Conservation (phyloP, 1,140 invertebrate species). For the Neodiprion lecontei region DNA sequence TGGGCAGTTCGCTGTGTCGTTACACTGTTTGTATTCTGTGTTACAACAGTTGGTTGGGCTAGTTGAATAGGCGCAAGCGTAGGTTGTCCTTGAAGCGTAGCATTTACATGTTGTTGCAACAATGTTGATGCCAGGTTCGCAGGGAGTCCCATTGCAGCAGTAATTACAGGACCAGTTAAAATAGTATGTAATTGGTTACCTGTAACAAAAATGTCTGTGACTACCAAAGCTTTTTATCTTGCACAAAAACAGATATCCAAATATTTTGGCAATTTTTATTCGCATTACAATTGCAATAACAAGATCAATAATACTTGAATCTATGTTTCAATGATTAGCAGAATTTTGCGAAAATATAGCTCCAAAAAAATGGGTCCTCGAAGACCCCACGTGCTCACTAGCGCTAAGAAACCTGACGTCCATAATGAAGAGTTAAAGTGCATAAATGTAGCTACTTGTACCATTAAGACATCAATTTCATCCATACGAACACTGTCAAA, state of each 20-base stretch:
- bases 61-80: conserved; percentile 54
- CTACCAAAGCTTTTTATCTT: neutral
- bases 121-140: conserved; percentile 77
- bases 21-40: conserved; percentile 43
- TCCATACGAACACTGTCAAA: too few species aligned
- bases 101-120: conserved; percentile 87
- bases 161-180: conserved; percentile 83
- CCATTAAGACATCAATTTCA: too few species aligned
- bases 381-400: too few species aligned
- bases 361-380: too few species aligned
- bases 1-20: conserved; percentile 43
- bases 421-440: too few species aligned
- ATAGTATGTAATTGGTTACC: conserved; percentile 70
- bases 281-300: conserved; percentile 10
- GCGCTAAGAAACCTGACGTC: too few species aligned
- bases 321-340: neutral
- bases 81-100: conserved; percentile 69
- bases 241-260: neutral
- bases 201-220: conserved; percentile 37
- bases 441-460: too few species aligned
- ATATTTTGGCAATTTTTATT: neutral
- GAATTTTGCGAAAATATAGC: too few species aligned
- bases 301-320: conserved; percentile 18
- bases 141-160: conserved; percentile 84
- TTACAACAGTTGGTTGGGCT: conserved; percentile 48